phyloP scores from a whole-genome alignment of 1,140 invertebrate genomes.

The Micrasema longulum region DNA sequence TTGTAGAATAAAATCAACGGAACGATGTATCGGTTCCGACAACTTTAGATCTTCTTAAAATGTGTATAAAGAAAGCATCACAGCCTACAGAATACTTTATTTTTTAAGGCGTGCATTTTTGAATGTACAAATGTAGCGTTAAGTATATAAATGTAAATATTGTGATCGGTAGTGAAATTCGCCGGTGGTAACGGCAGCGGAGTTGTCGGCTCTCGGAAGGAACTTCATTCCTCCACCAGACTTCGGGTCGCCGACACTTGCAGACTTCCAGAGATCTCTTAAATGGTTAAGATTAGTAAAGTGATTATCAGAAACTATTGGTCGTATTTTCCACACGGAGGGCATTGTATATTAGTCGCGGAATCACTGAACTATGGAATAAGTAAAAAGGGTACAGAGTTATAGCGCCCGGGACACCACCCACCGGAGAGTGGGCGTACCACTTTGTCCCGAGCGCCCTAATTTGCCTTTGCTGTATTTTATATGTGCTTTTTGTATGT shows the following conservation, averaged over 20 bases:
- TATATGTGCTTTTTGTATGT: constrained; percentile 47
- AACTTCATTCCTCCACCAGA: too few relatives aligned
- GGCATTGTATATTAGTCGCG: constrained; percentile 44
- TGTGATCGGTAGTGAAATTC: constrained; percentile 42
- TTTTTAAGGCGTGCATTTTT: constrained; percentile 42
- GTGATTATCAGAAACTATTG: too few relatives aligned
- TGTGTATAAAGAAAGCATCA: constrained; percentile 2
- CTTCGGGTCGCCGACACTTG: constrained; percentile 34
- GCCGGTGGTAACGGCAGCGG: constrained; percentile 5
- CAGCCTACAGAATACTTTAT: constrained; percentile 19
- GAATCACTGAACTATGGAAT: constrained; percentile 13
- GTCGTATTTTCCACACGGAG: too few relatives aligned
- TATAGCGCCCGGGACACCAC: background rate
- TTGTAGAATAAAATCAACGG: background rate
- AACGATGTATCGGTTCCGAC: background rate
- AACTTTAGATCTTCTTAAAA: background rate
- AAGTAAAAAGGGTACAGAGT: background rate
- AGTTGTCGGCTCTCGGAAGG: constrained; percentile 27
- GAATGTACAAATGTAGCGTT: constrained; percentile 45
- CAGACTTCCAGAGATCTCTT: constrained; percentile 55
- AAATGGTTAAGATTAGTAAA: constrained; percentile 47
- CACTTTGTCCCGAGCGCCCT: constrained; percentile 22
- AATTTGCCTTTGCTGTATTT: constrained; percentile 32
- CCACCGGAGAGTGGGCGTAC: background rate
- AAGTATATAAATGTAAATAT: constrained; percentile 50